These are phyloP conservation scores for Lagria hirta DNA, from an alignment of 2,888 invertebrate species.

Conservation along the genomic window DNA sequence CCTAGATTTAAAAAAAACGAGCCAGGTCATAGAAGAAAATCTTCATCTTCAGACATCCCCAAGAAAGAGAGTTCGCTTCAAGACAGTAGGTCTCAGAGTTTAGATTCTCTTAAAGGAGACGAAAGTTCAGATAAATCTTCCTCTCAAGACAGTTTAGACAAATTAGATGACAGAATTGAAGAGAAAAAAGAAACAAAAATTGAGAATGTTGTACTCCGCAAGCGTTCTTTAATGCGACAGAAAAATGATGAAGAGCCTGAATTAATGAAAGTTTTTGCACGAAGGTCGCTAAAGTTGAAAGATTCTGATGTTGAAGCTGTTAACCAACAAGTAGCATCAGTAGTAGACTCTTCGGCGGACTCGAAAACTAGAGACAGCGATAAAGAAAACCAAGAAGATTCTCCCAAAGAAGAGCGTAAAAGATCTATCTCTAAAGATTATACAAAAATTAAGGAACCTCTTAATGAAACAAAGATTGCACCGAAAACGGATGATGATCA, in stretches of 20 bases:
- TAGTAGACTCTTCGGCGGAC: slow-evolving; percentile 53
- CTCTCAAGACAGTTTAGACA: slow-evolving; percentile 45
- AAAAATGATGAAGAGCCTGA: slow-evolving; percentile 74
- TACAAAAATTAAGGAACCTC: slow-evolving; percentile 30
- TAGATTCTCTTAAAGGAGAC: slow-evolving; percentile 53
- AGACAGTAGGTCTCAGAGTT: slow-evolving; percentile 58
- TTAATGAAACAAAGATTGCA: slow-evolving; percentile 22
- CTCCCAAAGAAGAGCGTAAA: slow-evolving; percentile 56
- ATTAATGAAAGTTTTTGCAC: slow-evolving; percentile 78
- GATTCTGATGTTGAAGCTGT: slow-evolving; percentile 65
- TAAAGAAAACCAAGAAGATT: slow-evolving; percentile 67
- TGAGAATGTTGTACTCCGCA: slow-evolving; percentile 57
- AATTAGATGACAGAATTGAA: slow-evolving; percentile 38
- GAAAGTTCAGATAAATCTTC: slow-evolving; percentile 37
- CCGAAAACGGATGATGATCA: slow-evolving; percentile 20
- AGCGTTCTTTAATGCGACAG: slow-evolving; percentile 58
- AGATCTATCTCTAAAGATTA: slow-evolving; percentile 40
- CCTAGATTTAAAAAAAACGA: slow-evolving; percentile 40
- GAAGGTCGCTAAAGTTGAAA: slow-evolving; percentile 78
- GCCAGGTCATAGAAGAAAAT: slow-evolving; percentile 34
- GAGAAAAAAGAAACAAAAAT: slow-evolving; percentile 53
- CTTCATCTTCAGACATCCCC: slow-evolving; percentile 40
- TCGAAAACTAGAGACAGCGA: slow-evolving; percentile 69
- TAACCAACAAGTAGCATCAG: slow-evolving; percentile 60
- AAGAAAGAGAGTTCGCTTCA: slow-evolving; percentile 54